Conservation (phyloP, 2,888 invertebrate species). For the Pristionchus mayeri region DNA sequence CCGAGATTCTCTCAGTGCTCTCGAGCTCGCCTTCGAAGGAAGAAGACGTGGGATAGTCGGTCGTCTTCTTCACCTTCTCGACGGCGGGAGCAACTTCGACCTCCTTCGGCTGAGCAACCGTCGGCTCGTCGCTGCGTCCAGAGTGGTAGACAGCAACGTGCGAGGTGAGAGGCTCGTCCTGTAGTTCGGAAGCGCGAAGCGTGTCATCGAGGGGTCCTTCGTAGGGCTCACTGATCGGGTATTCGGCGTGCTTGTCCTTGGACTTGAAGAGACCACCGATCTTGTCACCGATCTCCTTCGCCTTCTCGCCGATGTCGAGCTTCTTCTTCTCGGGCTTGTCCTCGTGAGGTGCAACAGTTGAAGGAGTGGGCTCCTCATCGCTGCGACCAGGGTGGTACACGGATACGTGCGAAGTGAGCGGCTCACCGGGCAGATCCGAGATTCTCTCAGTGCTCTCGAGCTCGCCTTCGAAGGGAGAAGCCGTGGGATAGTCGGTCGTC, state of each 20-base stretch:
- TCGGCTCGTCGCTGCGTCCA: background rate
- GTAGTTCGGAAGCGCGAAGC: background rate
- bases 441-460: background rate
- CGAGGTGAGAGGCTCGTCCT: background rate
- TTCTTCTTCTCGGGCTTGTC: constrained; percentile 21
- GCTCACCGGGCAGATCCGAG: background rate
- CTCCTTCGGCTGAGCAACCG: background rate
- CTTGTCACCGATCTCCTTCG: background rate
- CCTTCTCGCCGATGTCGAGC: constrained; percentile 17
- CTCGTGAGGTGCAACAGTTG: background rate
- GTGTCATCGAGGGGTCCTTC: background rate
- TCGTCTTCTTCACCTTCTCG: background rate
- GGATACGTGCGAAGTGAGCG: background rate
- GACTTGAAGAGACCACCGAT: constrained; percentile 27
- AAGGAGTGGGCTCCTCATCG: background rate
- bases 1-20: background rate
- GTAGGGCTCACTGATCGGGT: background rate
- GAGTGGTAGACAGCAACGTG: constrained; percentile 6
- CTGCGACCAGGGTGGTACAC: constrained; percentile 11
- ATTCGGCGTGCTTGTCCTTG: background rate
- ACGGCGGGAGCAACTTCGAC: background rate
- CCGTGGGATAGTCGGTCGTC: background rate
- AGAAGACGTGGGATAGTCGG: background rate
- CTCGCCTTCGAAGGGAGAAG: background rate
- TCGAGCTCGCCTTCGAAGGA: background rate